Base-by-base conservation (phyloP, 64 coral and sea anemone species). In the Montipora efflorescens region DNA sequence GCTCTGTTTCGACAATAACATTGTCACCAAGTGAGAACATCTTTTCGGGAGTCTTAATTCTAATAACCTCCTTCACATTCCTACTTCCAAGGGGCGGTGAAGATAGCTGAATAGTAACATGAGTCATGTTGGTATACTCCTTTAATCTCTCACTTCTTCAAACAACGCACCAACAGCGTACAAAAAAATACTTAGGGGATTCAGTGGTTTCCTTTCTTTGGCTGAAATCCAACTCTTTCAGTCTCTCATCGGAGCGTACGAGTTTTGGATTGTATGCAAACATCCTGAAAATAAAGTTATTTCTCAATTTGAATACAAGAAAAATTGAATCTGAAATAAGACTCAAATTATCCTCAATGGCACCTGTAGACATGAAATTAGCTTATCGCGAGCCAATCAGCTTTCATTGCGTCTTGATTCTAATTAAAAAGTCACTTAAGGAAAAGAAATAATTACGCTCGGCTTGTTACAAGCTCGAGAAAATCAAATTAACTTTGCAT, bases 11-110 rank as follows among this genome's bases (percentile, higher is more conserved):
- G 49, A 89, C 73, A 43, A 19, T 14, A 47, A 90, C 13, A 7
- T 43, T 69, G 5, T 82, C 79, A 4, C 81, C 67, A 59, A 94
- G 14, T 3, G 87, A 68, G 45, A 90, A 25, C 18, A 94, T 59
- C 1, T 79, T 94, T 18, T 94, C 93, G 14, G 93, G 93, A 49
- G 87, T 94, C 22, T 89, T 73, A 14, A 94, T 90, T 66, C 93
- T 83, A 75, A 94, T 77, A 67, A 94, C 90, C 6, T 94, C 87
- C 12, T 19, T 19, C 1, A 90, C 45, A 64, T 18, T 90, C 53
- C 45, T 94, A 19, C 53, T 75, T 13, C 92, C 86, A 50, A 46
- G 6, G 16, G 36, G 76, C 59, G 93, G 87, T 13, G 79, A 67
- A 77, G 74, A 78, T 22, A 94, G 59, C n/a, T 87, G 50, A 77